These are phyloP conservation scores for Lacanobia oleracea DNA, from an alignment of 2,888 invertebrate species.

Conservation along the genomic window DNA sequence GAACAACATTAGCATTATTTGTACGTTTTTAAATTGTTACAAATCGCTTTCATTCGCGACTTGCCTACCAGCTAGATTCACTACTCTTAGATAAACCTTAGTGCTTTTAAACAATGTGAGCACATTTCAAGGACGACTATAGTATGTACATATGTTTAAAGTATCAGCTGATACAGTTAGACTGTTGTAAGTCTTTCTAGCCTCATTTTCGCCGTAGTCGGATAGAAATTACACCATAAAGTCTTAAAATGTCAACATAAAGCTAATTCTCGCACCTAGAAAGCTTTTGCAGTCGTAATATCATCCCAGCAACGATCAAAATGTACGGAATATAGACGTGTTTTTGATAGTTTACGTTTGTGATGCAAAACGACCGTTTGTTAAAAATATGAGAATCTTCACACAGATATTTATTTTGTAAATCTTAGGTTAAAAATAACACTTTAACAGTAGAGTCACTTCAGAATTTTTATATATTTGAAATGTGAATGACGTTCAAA, in stretches of 20 bases:
- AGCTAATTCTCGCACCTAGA: too few relatives aligned
- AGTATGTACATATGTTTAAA: not conserved
- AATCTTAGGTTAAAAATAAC: not conserved
- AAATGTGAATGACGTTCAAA: too few relatives aligned
- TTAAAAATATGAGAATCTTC: too few relatives aligned
- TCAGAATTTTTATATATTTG: too few relatives aligned
- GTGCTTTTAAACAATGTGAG: constrained; percentile 23
- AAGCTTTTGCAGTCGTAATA: too few relatives aligned
- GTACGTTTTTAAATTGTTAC: not conserved
- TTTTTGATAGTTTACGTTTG: too few relatives aligned
- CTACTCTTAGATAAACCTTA: constrained; percentile 34
- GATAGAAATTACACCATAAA: not conserved
- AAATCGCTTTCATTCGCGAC: constrained; percentile 27
- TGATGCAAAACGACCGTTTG: too few relatives aligned
- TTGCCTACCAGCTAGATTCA: constrained; percentile 18
- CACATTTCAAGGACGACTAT: constrained; percentile 54
- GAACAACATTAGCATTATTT: too few relatives aligned
- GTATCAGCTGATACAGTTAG: not conserved
- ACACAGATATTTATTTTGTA: not conserved
- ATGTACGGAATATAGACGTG: too few relatives aligned
- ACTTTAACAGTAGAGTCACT: too few relatives aligned
- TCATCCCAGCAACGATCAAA: too few relatives aligned
- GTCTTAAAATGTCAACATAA: too few relatives aligned
- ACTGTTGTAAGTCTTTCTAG: not conserved
- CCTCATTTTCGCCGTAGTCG: not conserved